Percentiles rank a stretch among this genome's conserved stretches.
Evolutionary conservation across 2,113 vertebrate species (phyloP).

Genomic region (Nothobranchius furzeri): DNA sequence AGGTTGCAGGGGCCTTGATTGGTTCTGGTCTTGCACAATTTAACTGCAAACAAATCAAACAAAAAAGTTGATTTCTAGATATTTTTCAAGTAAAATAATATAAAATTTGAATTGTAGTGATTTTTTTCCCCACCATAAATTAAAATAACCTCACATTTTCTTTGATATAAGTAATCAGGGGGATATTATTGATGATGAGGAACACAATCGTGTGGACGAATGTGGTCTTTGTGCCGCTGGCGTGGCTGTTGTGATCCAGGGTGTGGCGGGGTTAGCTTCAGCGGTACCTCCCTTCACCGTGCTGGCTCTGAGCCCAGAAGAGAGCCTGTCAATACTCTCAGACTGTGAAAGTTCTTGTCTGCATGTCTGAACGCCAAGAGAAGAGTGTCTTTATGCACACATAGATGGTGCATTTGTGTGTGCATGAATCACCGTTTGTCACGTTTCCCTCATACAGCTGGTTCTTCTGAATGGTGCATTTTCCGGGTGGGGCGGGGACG

Average conservation of each 20-base stretch:
- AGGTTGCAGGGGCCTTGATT: not conserved
- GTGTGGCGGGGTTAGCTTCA: slow-evolving; percentile 33
- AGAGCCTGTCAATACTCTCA: slow-evolving; percentile 23
- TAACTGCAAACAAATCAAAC: slow-evolving; percentile 33
- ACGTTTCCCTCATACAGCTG: slow-evolving; percentile 26
- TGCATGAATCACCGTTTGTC: slow-evolving; percentile 21
- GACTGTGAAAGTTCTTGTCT: slow-evolving; percentile 71
- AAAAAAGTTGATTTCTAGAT: not conserved
- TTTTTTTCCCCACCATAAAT: too few relatives aligned
- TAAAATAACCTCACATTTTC: too few relatives aligned
- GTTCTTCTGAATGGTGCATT: slow-evolving; percentile 12
- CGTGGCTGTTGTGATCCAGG: slow-evolving; percentile 28
- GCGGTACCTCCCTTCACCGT: slow-evolving; percentile 54
- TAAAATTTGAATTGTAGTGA: too few relatives aligned
- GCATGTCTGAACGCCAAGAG: slow-evolving; percentile 42
- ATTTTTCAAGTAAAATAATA: too few relatives aligned
- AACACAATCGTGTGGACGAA: slow-evolving; percentile 47
- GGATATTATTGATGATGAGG: slow-evolving; percentile 48
- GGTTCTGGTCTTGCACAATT: slow-evolving; percentile 22
- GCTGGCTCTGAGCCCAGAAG: slow-evolving; percentile 52
- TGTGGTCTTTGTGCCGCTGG: slow-evolving; percentile 53
- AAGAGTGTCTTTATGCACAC: slow-evolving; percentile 14
- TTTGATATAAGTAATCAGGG: slow-evolving; percentile 3
- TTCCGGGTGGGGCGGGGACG: not conserved
- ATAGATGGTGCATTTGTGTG: slow-evolving; percentile 11